Conservation (phyloP, 2,797 vertebrate species). For the Crax fasciolata region DNA sequence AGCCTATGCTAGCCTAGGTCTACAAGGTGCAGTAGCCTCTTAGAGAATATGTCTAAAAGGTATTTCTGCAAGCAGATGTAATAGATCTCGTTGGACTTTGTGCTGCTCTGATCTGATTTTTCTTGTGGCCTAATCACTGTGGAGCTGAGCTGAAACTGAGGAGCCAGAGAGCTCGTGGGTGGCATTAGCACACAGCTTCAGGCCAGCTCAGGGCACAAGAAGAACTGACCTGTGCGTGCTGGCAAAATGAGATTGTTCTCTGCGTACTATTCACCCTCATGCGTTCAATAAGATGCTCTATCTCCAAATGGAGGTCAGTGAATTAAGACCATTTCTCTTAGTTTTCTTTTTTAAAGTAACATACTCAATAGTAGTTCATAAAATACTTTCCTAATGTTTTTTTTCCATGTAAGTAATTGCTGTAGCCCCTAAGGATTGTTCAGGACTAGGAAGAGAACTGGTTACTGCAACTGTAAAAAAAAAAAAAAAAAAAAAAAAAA, state of each 20-base stretch:
- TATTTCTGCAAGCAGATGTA: background rate
- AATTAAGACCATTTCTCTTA: background rate
- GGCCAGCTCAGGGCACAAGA: background rate
- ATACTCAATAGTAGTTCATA: background rate
- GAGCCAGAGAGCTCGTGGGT: background rate
- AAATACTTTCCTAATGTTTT: background rate
- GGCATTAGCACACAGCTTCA: background rate
- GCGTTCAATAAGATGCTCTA: background rate
- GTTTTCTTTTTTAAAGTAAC: background rate
- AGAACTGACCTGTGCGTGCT: background rate
- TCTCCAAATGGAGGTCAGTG: background rate
- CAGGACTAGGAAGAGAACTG: background rate
- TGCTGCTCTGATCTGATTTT: background rate
- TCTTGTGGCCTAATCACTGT: fast-evolving
- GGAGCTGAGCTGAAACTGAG: background rate
- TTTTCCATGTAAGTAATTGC: background rate
- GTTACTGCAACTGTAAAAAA: background rate
- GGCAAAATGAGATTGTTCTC: background rate
- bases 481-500: background rate
- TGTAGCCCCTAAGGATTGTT: background rate
- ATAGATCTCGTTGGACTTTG: background rate
- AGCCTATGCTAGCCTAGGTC: no score
- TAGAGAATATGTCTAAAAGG: background rate
- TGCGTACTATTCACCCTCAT: background rate
- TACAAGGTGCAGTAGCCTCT: background rate